Conservation (phyloP, 2,113 vertebrate species). For the Helogale parvula region DNA sequence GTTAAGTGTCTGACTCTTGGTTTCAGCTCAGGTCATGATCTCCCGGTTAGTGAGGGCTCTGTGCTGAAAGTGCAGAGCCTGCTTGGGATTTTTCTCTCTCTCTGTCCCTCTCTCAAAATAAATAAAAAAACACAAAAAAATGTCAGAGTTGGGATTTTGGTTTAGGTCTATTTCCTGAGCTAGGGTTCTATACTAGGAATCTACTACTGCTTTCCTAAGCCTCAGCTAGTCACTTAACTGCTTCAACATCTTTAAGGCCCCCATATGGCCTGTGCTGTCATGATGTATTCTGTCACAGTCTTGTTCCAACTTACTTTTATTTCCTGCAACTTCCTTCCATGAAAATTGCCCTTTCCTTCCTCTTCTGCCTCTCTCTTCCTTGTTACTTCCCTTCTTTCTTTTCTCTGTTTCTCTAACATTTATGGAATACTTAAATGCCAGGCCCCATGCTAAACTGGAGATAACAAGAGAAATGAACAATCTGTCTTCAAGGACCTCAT, state of each 20-base stretch:
- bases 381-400: background rate
- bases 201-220: background rate
- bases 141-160: background rate
- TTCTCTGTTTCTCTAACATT: background rate
- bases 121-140: background rate
- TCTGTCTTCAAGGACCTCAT: constrained; percentile 27
- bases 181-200: background rate
- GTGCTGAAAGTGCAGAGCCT: background rate
- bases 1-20: background rate
- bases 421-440: background rate
- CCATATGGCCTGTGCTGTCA: background rate
- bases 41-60: background rate
- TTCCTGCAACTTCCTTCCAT: background rate
- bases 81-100: background rate
- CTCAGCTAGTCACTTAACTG: background rate
- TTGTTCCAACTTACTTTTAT: background rate
- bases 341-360: background rate
- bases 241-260: background rate
- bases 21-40: background rate
- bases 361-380: background rate
- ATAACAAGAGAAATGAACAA: constrained; percentile 9
- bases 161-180: background rate
- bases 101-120: background rate
- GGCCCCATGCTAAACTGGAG: background rate
- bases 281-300: background rate